phyloP scores from a whole-genome alignment of 53 echinoderm and acorn worm species.

The Apostichopus leukothele region DNA sequence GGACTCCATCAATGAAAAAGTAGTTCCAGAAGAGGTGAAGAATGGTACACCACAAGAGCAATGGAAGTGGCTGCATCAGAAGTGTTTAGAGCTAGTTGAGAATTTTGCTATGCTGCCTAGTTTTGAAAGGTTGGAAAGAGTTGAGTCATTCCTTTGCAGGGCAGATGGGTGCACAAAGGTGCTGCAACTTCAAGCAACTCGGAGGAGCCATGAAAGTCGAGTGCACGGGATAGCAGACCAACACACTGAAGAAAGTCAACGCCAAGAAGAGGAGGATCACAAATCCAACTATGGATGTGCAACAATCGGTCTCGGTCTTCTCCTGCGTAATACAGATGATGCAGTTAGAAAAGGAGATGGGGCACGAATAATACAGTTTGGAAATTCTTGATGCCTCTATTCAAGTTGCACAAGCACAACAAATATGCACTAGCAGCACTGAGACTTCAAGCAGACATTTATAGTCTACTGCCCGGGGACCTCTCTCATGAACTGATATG shows the following conservation, averaged over 20 bases:
- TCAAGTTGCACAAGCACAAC: slow-evolving; percentile 22
- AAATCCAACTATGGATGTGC: slow-evolving; percentile 46
- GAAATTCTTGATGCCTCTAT: slow-evolving; percentile 31
- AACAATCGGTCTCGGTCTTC: slow-evolving; percentile 13
- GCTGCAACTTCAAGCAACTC: neutral
- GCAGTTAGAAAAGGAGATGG: slow-evolving; percentile 46
- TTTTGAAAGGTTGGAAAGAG: neutral
- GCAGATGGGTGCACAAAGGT: neutral
- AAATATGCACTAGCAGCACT: slow-evolving; percentile 37
- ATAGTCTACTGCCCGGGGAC: slow-evolving; percentile 33
- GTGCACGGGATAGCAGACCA: neutral
- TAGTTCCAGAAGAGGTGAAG: slow-evolving; percentile 13
- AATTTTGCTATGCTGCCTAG: slow-evolving; percentile 17
- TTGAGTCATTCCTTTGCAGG: neutral
- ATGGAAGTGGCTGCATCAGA: slow-evolving; percentile 17
- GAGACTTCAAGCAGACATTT: slow-evolving; percentile 37
- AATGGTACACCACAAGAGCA: neutral
- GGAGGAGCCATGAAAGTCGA: slow-evolving; percentile 6
- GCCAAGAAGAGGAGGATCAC: slow-evolving; percentile 7
- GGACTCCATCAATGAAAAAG: slow-evolving; percentile 4
- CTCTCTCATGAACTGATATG: slow-evolving; percentile 35
- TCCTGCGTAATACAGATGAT: slow-evolving; percentile 31
- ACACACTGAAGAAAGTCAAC: neutral
- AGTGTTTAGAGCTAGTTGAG: neutral
- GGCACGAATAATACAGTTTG: slow-evolving; percentile 44